Conservation (phyloP, 1,140 invertebrate species). For the Carposina sasakii region DNA sequence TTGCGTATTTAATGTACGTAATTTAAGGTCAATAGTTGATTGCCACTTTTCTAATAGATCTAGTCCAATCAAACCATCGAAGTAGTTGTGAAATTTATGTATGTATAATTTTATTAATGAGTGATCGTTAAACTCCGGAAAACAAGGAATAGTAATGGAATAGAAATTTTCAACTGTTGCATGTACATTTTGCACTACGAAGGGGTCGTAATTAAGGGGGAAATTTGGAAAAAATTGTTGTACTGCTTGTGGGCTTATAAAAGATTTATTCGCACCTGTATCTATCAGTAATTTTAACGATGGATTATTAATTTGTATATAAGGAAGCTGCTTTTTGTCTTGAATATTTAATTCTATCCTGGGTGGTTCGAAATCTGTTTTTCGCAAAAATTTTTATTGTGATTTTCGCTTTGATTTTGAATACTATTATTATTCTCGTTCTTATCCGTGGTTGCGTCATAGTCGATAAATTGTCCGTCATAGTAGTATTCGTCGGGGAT, state of each 20-base stretch:
- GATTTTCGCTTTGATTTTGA: too few relatives aligned
- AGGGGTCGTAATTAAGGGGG: not conserved
- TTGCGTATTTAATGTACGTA: not conserved
- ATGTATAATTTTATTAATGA: slow-evolving; percentile 5
- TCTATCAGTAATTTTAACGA: slow-evolving; percentile 5
- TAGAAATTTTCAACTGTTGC: not conserved
- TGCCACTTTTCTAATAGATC: slow-evolving; percentile 9
- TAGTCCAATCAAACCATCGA: slow-evolving; percentile 13
- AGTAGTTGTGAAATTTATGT: slow-evolving; percentile 18
- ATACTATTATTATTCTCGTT: too few relatives aligned
- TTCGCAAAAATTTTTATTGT: not conserved
- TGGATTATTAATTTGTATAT: slow-evolving; percentile 11
- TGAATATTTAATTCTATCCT: slow-evolving; percentile 9
- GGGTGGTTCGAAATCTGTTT: not conserved
- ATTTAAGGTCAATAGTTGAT: slow-evolving; percentile 9
- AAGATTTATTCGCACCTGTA: slow-evolving; percentile 7
- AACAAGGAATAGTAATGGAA: slow-evolving; percentile 8
- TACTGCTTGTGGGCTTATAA: not conserved
- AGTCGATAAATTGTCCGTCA: too few relatives aligned
- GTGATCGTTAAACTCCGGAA: slow-evolving; percentile 3
- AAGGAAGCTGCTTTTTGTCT: not conserved
- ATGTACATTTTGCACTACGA: slow-evolving; percentile 6
- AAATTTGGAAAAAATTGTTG: not conserved
- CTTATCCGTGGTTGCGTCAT: too few relatives aligned
- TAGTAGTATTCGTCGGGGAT: too few relatives aligned